Base-by-base conservation (phyloP, 1,140 invertebrate genomes). In the Drosophila elegans region DNA sequence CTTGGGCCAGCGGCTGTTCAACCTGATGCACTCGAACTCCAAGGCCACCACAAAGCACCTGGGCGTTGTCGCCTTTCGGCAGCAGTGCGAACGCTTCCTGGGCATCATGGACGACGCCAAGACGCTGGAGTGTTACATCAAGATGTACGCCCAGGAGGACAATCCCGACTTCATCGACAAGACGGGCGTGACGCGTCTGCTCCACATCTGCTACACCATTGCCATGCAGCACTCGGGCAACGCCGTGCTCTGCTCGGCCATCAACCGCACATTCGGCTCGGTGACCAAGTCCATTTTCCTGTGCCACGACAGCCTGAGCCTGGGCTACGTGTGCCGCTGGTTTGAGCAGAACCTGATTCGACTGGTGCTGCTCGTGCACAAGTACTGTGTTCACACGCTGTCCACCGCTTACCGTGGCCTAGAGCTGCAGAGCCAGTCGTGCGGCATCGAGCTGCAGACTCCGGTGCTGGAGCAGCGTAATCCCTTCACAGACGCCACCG, bases 271-370 rank as follows among this genome's bases (percentile, higher is more conserved):
- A 2, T 92, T 97, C 34, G 93, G 94, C 39, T 94, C 96, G 5
- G 95, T 96, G 32, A 94, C 96, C 45, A 94, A 94, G 64, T 95
- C 96, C 21, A 96, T 96, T 90, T 97, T 97, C 93, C 96, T 97
- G 89, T 94, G 95, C 25, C 97, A 97, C 93, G 94, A 95, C 46
- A 93, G 93, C 42, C 93, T 97, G 64, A 96, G 96, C 29, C 93
- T 95, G 0, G 95, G 95, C 71, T 97, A 95, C 83, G 94, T 97
- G 27, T 94, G 95, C 36, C 96, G 96, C 89, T 98, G 97, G 97
- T 93, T 97, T 12, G 94, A 94, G 71, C 94, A 95, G 71, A 95
- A 97, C 93, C 95, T 95, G 75, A 96, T 96, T 21, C 93, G 96
- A 46, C 93, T 97, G 13, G 93, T 97, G 10, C 93, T 95, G 13